Evolutionary conservation across 2,113 vertebrate genomes (phyloP).

Genomic region (Gasterosteus aculeatus): DNA sequence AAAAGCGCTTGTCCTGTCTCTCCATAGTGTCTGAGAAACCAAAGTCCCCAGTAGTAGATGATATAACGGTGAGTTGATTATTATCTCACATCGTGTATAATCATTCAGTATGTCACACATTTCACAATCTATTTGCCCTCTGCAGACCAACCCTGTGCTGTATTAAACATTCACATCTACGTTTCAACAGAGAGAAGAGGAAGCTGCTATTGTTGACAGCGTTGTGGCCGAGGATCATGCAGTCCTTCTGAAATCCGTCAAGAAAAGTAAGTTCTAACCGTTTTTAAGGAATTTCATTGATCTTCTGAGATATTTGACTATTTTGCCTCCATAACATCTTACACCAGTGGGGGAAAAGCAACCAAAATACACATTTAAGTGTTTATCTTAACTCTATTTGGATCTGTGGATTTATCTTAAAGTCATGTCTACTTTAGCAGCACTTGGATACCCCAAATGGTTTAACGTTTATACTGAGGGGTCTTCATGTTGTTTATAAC

Average conservation of each 20-base stretch:
- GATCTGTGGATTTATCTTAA: no score
- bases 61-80: conserved; percentile 54
- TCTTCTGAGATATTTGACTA: not conserved
- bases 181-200: conserved; percentile 67
- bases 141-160: not conserved
- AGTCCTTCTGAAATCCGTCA: conserved; percentile 65
- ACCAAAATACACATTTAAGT: not conserved
- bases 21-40: conserved; percentile 59
- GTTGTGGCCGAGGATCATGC: conserved; percentile 71
- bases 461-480: no score
- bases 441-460: not conserved
- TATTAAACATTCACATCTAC: not conserved
- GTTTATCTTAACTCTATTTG: no score
- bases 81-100: not conserved
- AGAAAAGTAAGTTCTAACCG: conserved; percentile 64
- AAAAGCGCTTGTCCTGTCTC: not conserved
- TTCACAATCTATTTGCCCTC: not conserved
- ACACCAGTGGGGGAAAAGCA: not conserved
- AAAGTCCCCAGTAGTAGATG: conserved; percentile 50
- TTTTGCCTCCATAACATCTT: not conserved
- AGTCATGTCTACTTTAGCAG: not conserved
- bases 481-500: no score
- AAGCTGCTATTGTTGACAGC: conserved; percentile 72
- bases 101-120: not conserved
- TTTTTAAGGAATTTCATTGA: not conserved